A percentile compares a stretch with the other conserved stretches of the same genome.
phyloP scores from a whole-genome alignment of 2,888 invertebrate species.

The Teinopalpus imperialis region DNA sequence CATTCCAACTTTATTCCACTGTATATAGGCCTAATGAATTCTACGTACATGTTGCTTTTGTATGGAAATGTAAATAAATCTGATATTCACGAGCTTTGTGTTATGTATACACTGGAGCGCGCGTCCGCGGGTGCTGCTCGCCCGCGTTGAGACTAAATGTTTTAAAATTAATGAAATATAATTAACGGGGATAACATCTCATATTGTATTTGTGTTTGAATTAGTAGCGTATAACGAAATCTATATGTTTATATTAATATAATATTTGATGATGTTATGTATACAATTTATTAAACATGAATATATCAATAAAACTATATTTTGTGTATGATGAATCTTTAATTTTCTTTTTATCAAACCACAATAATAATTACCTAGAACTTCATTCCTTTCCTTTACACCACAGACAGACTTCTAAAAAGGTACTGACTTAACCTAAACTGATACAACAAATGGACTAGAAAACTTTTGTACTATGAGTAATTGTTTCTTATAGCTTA shows the following conservation, averaged over 20 bases:
- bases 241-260: constrained; percentile 82
- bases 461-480: constrained; percentile 65
- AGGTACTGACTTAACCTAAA: constrained; percentile 15
- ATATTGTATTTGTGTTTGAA: constrained; percentile 81
- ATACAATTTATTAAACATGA: constrained; percentile 82
- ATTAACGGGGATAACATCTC: constrained; percentile 78
- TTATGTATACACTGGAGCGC: constrained; percentile 51
- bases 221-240: constrained; percentile 80
- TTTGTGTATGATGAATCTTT: constrained; percentile 78
- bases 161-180: constrained; percentile 63
- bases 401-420: too few relatives aligned
- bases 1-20: constrained; percentile 80
- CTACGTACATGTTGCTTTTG: constrained; percentile 73
- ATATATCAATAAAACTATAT: constrained; percentile 83
- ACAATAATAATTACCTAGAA: constrained; percentile 13
- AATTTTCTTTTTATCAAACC: constrained; percentile 51
- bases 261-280: constrained; percentile 82
- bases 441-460: constrained; percentile 46
- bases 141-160: constrained; percentile 66
- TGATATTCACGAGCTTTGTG: constrained; percentile 62
- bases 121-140: constrained; percentile 61
- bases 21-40: constrained; percentile 79
- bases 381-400: too few relatives aligned
- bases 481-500: constrained; percentile 39
- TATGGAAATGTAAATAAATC: constrained; percentile 72